A percentile compares a stretch with the other conserved stretches of the same genome.
These are phyloP conservation scores for Alaudala cheleensis DNA, from an alignment of 2,113 vertebrate genomes.

Conservation along the genomic window DNA sequence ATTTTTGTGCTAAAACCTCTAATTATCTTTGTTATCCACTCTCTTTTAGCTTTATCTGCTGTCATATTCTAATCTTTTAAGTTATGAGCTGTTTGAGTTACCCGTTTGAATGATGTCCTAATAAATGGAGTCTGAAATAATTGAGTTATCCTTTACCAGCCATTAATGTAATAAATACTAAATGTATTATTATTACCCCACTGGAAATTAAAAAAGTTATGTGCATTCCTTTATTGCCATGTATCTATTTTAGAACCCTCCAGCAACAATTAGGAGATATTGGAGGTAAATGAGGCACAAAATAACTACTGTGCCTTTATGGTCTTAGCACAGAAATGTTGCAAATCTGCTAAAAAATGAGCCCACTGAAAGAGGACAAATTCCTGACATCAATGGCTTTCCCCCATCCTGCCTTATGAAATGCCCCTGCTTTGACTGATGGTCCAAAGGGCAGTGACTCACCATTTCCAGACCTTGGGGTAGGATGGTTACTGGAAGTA, in stretches of 20 bases:
- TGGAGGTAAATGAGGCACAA: conserved; percentile 61
- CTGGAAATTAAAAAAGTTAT: conserved; percentile 17
- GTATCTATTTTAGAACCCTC: conserved; percentile 39
- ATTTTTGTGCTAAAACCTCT: neutral
- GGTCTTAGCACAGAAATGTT: neutral
- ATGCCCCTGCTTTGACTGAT: neutral
- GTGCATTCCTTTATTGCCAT: conserved; percentile 11
- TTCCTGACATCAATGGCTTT: neutral
- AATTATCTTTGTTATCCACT: conserved; percentile 22
- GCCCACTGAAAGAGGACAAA: neutral
- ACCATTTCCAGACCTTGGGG: neutral
- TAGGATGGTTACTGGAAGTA: neutral
- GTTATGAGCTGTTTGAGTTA: neutral
- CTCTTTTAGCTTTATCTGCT: neutral
- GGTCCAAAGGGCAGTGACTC: neutral
- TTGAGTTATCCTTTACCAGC: conserved; percentile 27
- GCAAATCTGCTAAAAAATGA: conserved; percentile 5
- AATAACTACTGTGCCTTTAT: conserved; percentile 33
- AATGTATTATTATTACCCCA: conserved; percentile 1
- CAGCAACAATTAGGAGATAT: conserved; percentile 59
- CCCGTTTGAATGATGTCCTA: neutral
- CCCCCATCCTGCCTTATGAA: neutral
- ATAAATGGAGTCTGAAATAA: conserved; percentile 35
- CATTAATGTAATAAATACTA: conserved; percentile 50
- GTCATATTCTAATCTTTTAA: neutral